Evolutionary conservation across 92 coral and sea anemone genomes (phyloP).

Genomic region (Epizoanthus scotinus): DNA sequence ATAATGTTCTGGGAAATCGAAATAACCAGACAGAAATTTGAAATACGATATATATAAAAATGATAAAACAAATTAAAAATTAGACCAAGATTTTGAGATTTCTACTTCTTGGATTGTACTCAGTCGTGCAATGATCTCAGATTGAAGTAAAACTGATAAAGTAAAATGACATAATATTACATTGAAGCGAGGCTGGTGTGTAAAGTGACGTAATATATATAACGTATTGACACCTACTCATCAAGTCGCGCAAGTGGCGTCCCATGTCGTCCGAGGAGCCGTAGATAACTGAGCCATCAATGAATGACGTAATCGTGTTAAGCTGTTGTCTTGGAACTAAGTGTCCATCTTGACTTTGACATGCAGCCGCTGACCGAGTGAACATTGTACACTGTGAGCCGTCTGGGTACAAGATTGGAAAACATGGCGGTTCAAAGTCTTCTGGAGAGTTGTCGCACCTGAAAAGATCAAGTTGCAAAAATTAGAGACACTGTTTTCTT

Average conservation of each 20-base stretch:
- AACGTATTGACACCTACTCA: constrained; percentile 45
- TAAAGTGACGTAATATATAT: background rate
- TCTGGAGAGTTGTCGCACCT: constrained; percentile 88
- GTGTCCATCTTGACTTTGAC: constrained; percentile 86
- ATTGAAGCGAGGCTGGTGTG: background rate
- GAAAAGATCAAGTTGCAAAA: background rate
- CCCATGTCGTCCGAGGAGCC: constrained; percentile 82
- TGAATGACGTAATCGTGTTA: constrained; percentile 88
- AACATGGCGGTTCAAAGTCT: constrained; percentile 94
- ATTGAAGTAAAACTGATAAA: background rate
- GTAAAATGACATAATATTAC: background rate
- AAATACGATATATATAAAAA: too few species aligned
- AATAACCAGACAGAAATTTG: too few species aligned
- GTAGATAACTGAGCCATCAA: constrained; percentile 96
- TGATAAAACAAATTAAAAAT: too few species aligned
- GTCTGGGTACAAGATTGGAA: constrained; percentile 86
- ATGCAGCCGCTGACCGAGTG: constrained; percentile 99
- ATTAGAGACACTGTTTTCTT: too few species aligned
- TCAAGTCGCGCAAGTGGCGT: constrained; percentile 68
- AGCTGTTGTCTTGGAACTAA: constrained; percentile 89
- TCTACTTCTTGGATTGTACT: background rate
- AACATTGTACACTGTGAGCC: constrained; percentile 86
- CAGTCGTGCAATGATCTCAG: background rate
- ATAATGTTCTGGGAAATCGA: too few species aligned
- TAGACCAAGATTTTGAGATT: background rate